Conservation (phyloP, 2,113 vertebrate species). For the Hemiscyllium ocellatum region DNA sequence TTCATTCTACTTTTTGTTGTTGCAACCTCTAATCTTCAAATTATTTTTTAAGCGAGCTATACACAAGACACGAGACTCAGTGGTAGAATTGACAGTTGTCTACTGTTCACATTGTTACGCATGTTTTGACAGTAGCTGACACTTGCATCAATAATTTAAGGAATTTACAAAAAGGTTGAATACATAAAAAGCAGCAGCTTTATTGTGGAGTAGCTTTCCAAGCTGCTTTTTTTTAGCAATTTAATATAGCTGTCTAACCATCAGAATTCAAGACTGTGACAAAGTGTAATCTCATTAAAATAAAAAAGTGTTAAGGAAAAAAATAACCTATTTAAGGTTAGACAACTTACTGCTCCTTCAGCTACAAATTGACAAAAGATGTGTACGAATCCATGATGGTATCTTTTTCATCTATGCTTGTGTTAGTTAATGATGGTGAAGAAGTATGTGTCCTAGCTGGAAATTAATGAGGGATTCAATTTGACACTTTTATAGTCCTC, state of each 20-base stretch:
- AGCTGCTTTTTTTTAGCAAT: constrained; percentile 44
- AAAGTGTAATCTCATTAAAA: constrained; percentile 85
- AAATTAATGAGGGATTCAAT: constrained; percentile 86
- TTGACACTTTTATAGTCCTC: constrained; percentile 72
- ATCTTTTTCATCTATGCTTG: constrained; percentile 89
- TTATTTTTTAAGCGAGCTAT: constrained; percentile 34
- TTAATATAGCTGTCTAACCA: constrained; percentile 56
- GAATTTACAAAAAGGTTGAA: constrained; percentile 38
- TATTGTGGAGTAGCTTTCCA: neutral
- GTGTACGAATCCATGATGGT: constrained; percentile 93
- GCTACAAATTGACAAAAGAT: constrained; percentile 94
- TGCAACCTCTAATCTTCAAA: constrained; percentile 34
- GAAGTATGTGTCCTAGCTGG: constrained; percentile 69
- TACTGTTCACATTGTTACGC: constrained; percentile 22
- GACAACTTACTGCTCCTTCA: constrained; percentile 76
- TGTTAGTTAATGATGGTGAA: constrained; percentile 83
- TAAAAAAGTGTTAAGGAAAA: constrained; percentile 71
- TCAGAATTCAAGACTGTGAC: constrained; percentile 59
- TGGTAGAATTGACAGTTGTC: constrained; percentile 25
- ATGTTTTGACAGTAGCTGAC: constrained; percentile 37
- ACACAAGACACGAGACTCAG: neutral
- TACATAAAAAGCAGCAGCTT: constrained; percentile 17
- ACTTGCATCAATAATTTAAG: constrained; percentile 36
- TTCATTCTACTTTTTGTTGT: constrained; percentile 26
- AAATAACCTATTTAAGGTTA: constrained; percentile 65